Conservation (phyloP, 2,113 vertebrate species). For the Cyanoliseus patagonus region DNA sequence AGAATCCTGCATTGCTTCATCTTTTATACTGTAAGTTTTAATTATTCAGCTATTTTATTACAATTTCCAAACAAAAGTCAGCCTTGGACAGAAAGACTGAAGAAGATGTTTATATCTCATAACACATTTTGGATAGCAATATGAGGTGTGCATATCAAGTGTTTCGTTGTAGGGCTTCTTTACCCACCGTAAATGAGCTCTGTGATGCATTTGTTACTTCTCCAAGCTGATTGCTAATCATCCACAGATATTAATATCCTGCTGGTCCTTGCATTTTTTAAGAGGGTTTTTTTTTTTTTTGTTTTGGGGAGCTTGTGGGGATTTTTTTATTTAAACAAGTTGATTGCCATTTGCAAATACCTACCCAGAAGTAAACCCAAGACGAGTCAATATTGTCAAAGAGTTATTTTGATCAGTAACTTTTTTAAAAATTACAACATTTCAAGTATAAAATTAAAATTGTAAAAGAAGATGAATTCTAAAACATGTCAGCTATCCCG, state of each 20-base stretch:
- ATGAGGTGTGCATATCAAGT: not conserved
- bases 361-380: not conserved
- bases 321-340: not conserved
- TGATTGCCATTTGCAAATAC: not conserved
- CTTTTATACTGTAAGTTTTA: conserved; percentile 50
- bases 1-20: conserved; percentile 18
- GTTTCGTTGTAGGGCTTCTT: not conserved
- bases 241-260: conserved; percentile 2
- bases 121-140: not conserved
- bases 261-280: not conserved
- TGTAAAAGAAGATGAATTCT: not conserved
- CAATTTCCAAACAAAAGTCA: not conserved
- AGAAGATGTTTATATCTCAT: not conserved
- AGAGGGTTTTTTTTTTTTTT: not conserved
- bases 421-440: not conserved
- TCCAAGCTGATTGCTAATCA: conserved; percentile 11
- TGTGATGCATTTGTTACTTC: not conserved
- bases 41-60: conserved; percentile 39
- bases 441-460: not conserved
- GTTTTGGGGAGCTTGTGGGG: fast-evolving
- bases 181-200: not conserved
- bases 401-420: not conserved
- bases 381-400: not conserved
- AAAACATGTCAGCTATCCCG: not conserved
- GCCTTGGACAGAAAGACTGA: conserved; percentile 24